A percentile compares a stretch with the other conserved stretches of the same genome.
phyloP scores from a whole-genome alignment of 2,888 invertebrate species.

The Chromoteleia sp. region DNA sequence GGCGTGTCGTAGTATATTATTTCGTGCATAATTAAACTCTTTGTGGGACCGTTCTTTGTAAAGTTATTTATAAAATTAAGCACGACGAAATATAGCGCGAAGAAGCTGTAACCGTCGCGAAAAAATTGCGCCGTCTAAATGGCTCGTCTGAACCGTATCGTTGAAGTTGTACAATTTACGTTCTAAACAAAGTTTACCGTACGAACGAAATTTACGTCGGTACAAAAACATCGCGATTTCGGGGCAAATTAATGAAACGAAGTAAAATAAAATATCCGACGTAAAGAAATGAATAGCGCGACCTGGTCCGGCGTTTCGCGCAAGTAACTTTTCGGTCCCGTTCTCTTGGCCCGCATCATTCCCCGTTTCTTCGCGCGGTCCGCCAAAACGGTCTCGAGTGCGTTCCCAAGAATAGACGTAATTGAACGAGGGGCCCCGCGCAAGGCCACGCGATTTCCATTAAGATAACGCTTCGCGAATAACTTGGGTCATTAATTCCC shows the following conservation, averaged over 20 bases:
- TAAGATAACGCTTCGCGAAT: slow-evolving; percentile 60
- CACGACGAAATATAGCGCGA: background rate
- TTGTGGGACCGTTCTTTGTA: background rate
- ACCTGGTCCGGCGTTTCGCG: slow-evolving; percentile 6
- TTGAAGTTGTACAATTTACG: background rate
- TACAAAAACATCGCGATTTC: background rate
- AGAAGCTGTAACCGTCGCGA: too few species aligned
- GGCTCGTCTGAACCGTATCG: background rate
- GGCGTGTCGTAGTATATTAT: background rate
- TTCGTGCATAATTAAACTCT: slow-evolving; percentile 6
- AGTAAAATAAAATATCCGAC: background rate
- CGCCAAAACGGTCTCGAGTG: slow-evolving; percentile 27
- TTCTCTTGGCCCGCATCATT: slow-evolving; percentile 48
- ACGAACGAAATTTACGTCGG: background rate
- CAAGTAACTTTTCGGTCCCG: background rate
- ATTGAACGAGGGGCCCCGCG: slow-evolving; percentile 36
- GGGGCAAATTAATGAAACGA: background rate
- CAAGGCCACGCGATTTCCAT: slow-evolving; percentile 62
- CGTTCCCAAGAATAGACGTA: slow-evolving; percentile 22
- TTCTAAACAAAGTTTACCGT: background rate
- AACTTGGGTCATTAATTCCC: slow-evolving; percentile 54
- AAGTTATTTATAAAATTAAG: slow-evolving; percentile 23
- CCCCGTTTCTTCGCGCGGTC: slow-evolving; percentile 22
- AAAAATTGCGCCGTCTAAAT: background rate
- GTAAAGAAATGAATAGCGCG: slow-evolving; percentile 19